Evolutionary conservation across 2,888 invertebrate genomes (phyloP).

Genomic region (Drosophila subsilvestris): DNA sequence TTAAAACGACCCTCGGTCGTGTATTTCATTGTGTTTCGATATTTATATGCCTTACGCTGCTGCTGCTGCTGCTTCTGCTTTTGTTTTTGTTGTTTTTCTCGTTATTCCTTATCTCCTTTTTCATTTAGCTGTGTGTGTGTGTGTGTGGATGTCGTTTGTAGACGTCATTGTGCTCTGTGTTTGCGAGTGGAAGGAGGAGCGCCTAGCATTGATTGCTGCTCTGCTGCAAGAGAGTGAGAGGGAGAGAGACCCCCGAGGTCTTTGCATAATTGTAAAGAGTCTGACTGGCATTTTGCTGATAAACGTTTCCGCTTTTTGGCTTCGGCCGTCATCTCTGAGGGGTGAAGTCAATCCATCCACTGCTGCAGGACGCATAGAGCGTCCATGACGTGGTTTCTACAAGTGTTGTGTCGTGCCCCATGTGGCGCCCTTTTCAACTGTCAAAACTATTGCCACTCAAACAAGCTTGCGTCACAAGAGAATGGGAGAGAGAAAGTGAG

Average conservation of each 20-base stretch:
- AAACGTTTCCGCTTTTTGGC: conserved; percentile 41
- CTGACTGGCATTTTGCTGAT: conserved; percentile 64
- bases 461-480: conserved; percentile 35
- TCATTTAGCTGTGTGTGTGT: background rate
- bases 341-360: conserved; percentile 31
- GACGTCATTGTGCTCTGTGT: background rate
- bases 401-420: conserved; percentile 36
- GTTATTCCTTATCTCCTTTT: conserved; percentile 1
- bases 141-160: background rate
- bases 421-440: conserved; percentile 45
- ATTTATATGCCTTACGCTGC: background rate
- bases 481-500: background rate
- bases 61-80: background rate
- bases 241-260: background rate
- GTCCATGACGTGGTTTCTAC: conserved; percentile 13
- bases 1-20: background rate
- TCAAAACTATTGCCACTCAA: conserved; percentile 42
- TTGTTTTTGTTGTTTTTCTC: background rate
- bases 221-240: background rate
- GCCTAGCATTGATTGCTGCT: background rate
- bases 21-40: background rate
- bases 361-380: conserved; percentile 27
- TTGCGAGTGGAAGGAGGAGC: background rate
- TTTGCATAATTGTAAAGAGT: conserved; percentile 64
- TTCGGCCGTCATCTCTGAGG: conserved; percentile 1